Evolutionary conservation across 2,797 vertebrate species (phyloP).

Genomic region (Smutsia gigantea): DNA sequence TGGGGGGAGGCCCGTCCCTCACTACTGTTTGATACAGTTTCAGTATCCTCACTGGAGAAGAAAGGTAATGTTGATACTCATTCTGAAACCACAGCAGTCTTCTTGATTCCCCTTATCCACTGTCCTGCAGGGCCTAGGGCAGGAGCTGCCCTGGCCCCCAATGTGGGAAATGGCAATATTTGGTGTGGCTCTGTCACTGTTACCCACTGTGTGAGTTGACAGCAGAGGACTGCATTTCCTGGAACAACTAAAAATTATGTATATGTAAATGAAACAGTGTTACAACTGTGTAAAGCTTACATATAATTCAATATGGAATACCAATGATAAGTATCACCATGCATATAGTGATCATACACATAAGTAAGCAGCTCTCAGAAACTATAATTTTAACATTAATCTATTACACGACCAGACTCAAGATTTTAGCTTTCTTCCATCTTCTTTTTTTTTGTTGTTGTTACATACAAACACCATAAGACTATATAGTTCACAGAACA

Average conservation of each 20-base stretch:
- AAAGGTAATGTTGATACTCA: background rate
- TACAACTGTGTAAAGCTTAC: background rate
- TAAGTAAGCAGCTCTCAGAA: background rate
- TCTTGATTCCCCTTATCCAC: background rate
- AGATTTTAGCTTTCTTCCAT: background rate
- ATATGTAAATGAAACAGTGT: background rate
- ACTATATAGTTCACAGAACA: background rate
- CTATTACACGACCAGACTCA: background rate
- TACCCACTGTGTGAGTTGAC: background rate
- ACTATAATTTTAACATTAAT: background rate
- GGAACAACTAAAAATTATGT: background rate
- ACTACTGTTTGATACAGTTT: slow-evolving; percentile 90
- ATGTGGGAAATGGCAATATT: fast-evolving
- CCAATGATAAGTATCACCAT: background rate
- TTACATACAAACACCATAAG: background rate
- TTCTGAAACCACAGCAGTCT: background rate
- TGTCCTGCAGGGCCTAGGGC: background rate
- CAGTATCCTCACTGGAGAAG: slow-evolving; percentile 88
- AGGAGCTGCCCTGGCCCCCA: background rate
- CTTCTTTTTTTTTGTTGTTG: background rate
- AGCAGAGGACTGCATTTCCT: background rate
- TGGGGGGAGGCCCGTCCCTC: slow-evolving; percentile 90
- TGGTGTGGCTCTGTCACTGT: background rate
- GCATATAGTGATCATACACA: background rate
- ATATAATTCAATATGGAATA: background rate